Conservation (phyloP, 2,888 invertebrate genomes). For the Helobdella robusta region DNA sequence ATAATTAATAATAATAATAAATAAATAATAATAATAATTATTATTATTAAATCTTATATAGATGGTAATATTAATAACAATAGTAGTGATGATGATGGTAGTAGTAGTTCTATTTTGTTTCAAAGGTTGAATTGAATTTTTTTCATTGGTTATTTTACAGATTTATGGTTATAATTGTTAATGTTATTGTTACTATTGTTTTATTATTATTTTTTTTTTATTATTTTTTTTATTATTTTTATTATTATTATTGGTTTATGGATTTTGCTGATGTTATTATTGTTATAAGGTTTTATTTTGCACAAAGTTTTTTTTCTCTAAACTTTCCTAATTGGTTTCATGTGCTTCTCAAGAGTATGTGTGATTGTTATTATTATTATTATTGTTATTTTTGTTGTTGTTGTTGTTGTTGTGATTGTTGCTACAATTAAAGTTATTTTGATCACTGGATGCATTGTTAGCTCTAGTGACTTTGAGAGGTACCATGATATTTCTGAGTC, state of each 20-base stretch:
- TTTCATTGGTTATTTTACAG: background rate
- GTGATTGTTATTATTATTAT: background rate
- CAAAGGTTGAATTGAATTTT: background rate
- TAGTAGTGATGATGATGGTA: conserved; percentile 10
- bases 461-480: no score
- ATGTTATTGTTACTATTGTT: background rate
- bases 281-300: background rate
- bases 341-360: background rate
- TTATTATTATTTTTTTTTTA: background rate
- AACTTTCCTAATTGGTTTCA: background rate
- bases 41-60: conserved; percentile 10
- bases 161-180: background rate
- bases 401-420: background rate
- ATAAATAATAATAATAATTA: conserved; percentile 5
- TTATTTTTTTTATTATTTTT: conserved; percentile 1
- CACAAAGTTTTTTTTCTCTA: background rate
- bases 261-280: background rate
- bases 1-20: background rate
- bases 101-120: conserved; percentile 11
- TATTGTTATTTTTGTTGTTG: background rate
- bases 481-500: background rate
- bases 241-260: background rate
- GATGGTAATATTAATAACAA: conserved; percentile 2
- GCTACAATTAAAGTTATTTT: background rate
- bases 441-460: background rate